phyloP scores from a whole-genome alignment of 2,888 invertebrate species.

The Eugnorisma glareosa region DNA sequence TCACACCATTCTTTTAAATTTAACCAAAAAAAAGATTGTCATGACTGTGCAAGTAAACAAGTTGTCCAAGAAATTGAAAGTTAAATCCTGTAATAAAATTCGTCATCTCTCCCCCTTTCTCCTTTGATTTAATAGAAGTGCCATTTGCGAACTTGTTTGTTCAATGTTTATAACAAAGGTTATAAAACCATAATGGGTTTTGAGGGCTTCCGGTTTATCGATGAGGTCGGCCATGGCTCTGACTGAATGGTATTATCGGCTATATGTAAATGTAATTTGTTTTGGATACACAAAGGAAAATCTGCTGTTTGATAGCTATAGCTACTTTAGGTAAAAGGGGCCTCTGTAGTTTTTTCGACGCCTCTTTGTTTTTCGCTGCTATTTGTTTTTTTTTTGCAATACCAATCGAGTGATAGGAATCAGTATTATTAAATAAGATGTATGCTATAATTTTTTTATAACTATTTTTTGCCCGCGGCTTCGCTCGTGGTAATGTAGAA shows the following conservation, averaged over 20 bases:
- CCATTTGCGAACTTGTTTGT: constrained; percentile 75
- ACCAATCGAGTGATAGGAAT: not conserved
- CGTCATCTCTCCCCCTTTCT: constrained; percentile 67
- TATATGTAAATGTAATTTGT: constrained; percentile 58
- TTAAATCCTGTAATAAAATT: constrained; percentile 76
- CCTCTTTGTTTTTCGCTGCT: not conserved
- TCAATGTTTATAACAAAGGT: constrained; percentile 63
- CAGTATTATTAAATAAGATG: not conserved
- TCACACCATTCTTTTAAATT: not conserved
- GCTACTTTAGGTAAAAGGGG: not conserved
- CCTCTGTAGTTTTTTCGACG: not conserved
- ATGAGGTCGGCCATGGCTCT: constrained; percentile 42
- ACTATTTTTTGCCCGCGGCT: no score
- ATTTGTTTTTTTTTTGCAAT: not conserved
- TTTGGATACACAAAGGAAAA: constrained; percentile 39
- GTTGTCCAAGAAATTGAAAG: constrained; percentile 77
- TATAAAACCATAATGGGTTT: constrained; percentile 68
- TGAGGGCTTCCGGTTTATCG: constrained; percentile 63
- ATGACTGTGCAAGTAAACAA: constrained; percentile 76
- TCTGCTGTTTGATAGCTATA: constrained; percentile 27
- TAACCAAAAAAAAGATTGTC: constrained; percentile 29
- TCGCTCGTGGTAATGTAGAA: no score
- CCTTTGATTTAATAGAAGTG: constrained; percentile 80
- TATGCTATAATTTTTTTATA: not conserved
- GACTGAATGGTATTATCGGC: constrained; percentile 37